Evolutionary conservation across 2,797 vertebrate species (phyloP).

Genomic region (Bucorvus abyssinicus): DNA sequence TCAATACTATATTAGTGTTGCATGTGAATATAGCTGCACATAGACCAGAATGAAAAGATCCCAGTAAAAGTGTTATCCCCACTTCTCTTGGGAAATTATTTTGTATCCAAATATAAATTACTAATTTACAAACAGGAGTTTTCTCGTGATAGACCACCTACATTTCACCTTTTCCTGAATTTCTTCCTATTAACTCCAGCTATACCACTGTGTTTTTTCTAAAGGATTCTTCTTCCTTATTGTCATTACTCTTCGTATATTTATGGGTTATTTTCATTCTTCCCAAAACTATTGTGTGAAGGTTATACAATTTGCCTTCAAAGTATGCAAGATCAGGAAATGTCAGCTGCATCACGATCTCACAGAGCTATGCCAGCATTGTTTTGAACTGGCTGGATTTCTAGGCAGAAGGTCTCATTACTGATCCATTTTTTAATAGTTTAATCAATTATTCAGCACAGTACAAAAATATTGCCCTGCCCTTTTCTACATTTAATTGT

Average conservation of each 20-base stretch:
- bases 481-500: not conserved
- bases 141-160: not conserved
- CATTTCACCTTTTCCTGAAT: not conserved
- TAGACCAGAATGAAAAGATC: not conserved
- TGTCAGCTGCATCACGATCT: not conserved
- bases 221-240: not conserved
- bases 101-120: not conserved
- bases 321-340: not conserved
- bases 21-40: not conserved
- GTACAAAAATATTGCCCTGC: not conserved
- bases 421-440: slow-evolving; percentile 8
- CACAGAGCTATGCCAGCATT: not conserved
- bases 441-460: not conserved
- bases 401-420: not conserved
- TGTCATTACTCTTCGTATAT: not conserved
- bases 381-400: not conserved
- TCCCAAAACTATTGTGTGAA: not conserved
- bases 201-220: not conserved
- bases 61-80: not conserved
- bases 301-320: not conserved
- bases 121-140: not conserved
- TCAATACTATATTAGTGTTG: not conserved
- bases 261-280: not conserved
- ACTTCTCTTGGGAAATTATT: not conserved
- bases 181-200: not conserved